These are phyloP conservation scores for Poeciliopsis infans DNA, from an alignment of 2,797 vertebrate genomes.

Conservation along the genomic window DNA sequence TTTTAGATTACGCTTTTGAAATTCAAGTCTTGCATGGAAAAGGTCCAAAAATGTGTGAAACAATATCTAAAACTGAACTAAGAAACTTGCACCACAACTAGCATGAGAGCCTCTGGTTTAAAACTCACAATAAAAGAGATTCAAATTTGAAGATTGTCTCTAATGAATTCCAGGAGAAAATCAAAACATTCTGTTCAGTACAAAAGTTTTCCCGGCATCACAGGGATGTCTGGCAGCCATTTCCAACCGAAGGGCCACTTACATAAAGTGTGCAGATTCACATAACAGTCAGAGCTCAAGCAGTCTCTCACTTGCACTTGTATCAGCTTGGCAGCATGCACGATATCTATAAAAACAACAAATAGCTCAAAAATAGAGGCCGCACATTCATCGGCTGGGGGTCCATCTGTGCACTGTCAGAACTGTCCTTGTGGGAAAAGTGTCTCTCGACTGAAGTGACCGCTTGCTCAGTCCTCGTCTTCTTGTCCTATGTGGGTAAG, in stretches of 20 bases:
- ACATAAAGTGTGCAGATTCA: conserved; percentile 62
- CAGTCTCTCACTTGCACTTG: conserved; percentile 63
- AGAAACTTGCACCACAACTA: conserved; percentile 16
- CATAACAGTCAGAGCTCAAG: conserved; percentile 56
- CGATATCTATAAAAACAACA: conserved; percentile 67
- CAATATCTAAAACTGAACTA: conserved; percentile 16
- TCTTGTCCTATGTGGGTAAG: conserved; percentile 89
- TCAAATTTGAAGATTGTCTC: background rate
- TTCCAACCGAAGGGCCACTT: conserved; percentile 49
- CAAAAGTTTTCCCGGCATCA: conserved; percentile 18
- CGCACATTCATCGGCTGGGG: conserved; percentile 75
- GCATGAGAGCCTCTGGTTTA: conserved; percentile 29
- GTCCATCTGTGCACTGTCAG: conserved; percentile 64
- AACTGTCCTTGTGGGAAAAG: conserved; percentile 36
- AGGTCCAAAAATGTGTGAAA: conserved; percentile 41
- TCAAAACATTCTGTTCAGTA: conserved; percentile 43
- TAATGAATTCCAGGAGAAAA: conserved; percentile 26
- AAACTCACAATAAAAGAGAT: conserved; percentile 24
- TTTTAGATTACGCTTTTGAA: conserved; percentile 56
- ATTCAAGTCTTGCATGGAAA: conserved; percentile 58
- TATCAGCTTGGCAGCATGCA: conserved; percentile 77
- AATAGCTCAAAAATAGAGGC: conserved; percentile 80
- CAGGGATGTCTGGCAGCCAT: conserved; percentile 37
- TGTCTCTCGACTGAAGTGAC: conserved; percentile 22
- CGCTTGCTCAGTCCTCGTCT: conserved; percentile 16